A percentile compares a stretch with the other conserved stretches of the same genome.
Conservation (phyloP, 2,797 vertebrate species). For the Microctenopoma lineatum region DNA sequence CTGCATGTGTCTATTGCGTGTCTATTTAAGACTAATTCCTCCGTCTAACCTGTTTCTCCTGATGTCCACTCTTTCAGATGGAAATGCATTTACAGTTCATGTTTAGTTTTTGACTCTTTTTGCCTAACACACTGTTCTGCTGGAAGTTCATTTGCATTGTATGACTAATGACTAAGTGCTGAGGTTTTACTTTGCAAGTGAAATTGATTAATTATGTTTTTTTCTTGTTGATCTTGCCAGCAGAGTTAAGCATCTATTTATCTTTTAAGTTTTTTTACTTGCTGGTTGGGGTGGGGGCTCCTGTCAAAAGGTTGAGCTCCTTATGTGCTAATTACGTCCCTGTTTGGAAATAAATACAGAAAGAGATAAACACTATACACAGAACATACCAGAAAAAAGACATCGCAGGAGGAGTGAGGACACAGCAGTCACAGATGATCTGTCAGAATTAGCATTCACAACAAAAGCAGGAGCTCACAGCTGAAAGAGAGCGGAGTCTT, state of each 20-base stretch:
- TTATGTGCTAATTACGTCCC: not conserved
- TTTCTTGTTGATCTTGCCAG: not conserved
- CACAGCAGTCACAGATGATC: not conserved
- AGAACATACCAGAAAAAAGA: not conserved
- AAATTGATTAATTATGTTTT: slow-evolving; percentile 28
- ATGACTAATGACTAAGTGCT: slow-evolving; percentile 49
- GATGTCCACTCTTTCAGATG: slow-evolving; percentile 17
- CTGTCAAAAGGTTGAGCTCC: not conserved
- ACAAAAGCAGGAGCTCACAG: not conserved
- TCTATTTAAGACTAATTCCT: slow-evolving; percentile 17
- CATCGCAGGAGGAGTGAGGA: not conserved
- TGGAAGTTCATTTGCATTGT: slow-evolving; percentile 41
- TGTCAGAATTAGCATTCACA: not conserved
- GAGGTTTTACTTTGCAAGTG: slow-evolving; percentile 34
- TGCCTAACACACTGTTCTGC: slow-evolving; percentile 18
- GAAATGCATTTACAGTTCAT: slow-evolving; percentile 15
- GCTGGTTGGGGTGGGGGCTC: not conserved
- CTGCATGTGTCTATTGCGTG: not conserved
- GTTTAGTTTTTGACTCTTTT: slow-evolving; percentile 10
- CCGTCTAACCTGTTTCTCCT: slow-evolving; percentile 13
- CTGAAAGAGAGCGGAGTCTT: not conserved
- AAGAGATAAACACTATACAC: not conserved
- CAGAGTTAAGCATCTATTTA: slow-evolving; percentile 13
- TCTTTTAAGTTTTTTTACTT: not conserved
- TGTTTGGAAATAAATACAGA: not conserved